These are phyloP conservation scores for Pocillopora grandis DNA, from an alignment of 92 coral and sea anemone species.

Conservation along the genomic window DNA sequence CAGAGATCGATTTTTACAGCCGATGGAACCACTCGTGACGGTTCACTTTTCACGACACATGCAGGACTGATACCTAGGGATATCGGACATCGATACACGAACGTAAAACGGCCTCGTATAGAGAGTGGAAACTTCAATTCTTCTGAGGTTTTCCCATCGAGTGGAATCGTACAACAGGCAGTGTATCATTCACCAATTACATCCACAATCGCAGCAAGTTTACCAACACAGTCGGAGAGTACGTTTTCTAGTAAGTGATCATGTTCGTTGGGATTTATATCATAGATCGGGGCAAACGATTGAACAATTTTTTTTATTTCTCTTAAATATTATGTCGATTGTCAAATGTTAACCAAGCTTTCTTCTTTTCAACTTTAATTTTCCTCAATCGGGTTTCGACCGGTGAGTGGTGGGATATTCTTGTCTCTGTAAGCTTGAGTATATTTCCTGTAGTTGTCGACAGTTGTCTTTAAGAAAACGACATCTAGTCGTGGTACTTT, in stretches of 20 bases:
- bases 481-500: neutral
- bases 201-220: constrained; percentile 65
- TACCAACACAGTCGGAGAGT: constrained; percentile 68
- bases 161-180: constrained; percentile 52
- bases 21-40: constrained; percentile 29
- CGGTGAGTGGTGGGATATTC: constrained; percentile 1
- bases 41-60: constrained; percentile 23
- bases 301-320: neutral
- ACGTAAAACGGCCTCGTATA: constrained; percentile 74
- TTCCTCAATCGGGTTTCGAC: neutral
- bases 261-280: neutral
- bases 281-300: neutral
- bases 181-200: constrained; percentile 71
- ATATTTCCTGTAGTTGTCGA: constrained; percentile 18
- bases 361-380: constrained; percentile 28
- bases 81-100: constrained; percentile 53
- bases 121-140: constrained; percentile 59
- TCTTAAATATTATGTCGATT: neutral
- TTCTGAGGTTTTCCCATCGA: constrained; percentile 52
- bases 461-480: neutral
- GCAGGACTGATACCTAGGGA: constrained; percentile 40
- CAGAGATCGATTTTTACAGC: constrained; percentile 31
- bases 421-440: neutral
- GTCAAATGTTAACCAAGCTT: constrained; percentile 18
- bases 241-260: constrained; percentile 70